Evolutionary conservation across 2,113 vertebrate species (phyloP).

Genomic region (Sapayoa aenigma): DNA sequence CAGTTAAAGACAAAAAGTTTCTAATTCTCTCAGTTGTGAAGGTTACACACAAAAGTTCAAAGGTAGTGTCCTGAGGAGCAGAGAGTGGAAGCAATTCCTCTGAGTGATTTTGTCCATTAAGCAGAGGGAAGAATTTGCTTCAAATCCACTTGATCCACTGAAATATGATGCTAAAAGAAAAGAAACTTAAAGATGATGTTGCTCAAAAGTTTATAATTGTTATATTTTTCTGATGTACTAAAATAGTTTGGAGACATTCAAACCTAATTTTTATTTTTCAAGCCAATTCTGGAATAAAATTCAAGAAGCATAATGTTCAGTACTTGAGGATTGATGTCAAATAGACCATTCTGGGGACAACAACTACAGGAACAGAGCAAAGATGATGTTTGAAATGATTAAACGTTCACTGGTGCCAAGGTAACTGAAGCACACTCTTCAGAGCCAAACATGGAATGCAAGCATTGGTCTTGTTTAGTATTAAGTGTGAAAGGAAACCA

Average conservation of each 20-base stretch:
- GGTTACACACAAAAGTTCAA: background rate
- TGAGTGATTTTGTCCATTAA: background rate
- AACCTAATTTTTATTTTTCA: background rate
- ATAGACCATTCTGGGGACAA: background rate
- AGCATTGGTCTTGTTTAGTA: background rate
- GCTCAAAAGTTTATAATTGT: background rate
- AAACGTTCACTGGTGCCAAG: background rate
- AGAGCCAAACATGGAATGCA: background rate
- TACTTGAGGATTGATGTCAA: background rate
- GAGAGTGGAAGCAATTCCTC: accelerated
- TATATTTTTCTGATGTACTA: background rate
- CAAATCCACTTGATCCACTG: background rate
- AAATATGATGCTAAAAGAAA: background rate
- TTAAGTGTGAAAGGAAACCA: background rate
- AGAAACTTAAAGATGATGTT: background rate
- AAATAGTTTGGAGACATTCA: background rate
- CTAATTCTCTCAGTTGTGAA: background rate
- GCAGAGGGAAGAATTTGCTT: background rate
- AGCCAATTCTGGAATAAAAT: background rate
- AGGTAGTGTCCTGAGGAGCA: background rate
- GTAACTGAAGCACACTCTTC: background rate
- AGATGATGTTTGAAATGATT: background rate
- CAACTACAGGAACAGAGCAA: background rate
- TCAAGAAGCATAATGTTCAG: background rate
- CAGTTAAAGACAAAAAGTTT: background rate